A percentile compares a stretch with the other conserved stretches of the same genome.
Conservation (phyloP, 2,113 vertebrate genomes). For the Alexandromys fortis region DNA sequence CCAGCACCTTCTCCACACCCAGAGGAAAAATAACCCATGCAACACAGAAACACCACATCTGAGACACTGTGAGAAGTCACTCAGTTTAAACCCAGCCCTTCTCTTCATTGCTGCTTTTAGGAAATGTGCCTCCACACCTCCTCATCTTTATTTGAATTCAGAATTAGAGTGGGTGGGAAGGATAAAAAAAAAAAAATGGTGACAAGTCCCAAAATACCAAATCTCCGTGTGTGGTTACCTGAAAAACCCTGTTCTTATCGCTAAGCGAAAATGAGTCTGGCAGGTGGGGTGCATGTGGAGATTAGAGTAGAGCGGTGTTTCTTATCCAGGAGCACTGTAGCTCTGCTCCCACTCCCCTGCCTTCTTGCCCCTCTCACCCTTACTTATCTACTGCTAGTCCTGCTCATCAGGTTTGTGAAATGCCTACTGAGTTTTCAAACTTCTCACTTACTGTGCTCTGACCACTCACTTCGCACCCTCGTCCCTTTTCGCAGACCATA, state of each 20-base stretch:
- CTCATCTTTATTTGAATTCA: conserved; percentile 5
- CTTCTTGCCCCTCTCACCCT: not conserved
- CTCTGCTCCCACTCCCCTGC: not conserved
- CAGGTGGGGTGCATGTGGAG: not conserved
- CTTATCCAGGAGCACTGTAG: not conserved
- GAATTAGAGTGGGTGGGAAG: conserved; percentile 35
- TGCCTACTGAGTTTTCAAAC: not conserved
- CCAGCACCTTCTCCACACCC: conserved; percentile 68
- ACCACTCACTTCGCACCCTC: not conserved
- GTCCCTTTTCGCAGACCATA: too few relatives aligned
- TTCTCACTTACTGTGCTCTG: not conserved
- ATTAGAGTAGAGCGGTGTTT: not conserved
- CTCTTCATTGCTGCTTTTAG: conserved; percentile 33
- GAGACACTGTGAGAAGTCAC: conserved; percentile 62
- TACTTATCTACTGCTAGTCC: not conserved
- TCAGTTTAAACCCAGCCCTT: conserved; percentile 52
- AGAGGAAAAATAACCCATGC: conserved; percentile 68
- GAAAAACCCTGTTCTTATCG: not conserved
- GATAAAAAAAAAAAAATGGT: not conserved
- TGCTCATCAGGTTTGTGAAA: not conserved
- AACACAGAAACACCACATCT: conserved; percentile 50
- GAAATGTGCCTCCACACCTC: conserved; percentile 25
- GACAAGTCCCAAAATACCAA: conserved; percentile 14
- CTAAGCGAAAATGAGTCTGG: not conserved
- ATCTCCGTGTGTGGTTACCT: not conserved